phyloP scores from a whole-genome alignment of 2,888 invertebrate genomes.

The Stenoptilia bipunctidactyla region DNA sequence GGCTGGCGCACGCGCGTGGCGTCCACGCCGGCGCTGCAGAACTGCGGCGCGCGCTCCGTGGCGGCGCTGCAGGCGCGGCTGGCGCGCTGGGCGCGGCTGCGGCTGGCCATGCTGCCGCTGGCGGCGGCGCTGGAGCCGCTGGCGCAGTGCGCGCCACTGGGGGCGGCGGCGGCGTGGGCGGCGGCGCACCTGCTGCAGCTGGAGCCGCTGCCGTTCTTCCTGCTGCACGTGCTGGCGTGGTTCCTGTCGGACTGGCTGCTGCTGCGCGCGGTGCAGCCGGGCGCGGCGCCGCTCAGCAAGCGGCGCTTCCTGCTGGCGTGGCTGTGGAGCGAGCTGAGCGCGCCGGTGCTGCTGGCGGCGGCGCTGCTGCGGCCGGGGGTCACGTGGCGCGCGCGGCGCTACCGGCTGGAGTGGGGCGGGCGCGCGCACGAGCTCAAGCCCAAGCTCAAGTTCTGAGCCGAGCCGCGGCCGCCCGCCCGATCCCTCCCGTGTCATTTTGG shows the following conservation, averaged over 20 bases:
- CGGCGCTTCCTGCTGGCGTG: constrained; percentile 95
- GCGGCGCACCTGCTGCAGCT: constrained; percentile 85
- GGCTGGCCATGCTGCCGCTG: constrained; percentile 95
- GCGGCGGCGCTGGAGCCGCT: constrained; percentile 94
- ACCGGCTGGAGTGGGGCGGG: constrained; percentile 95
- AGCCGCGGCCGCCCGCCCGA: too few species aligned
- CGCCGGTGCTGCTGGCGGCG: constrained; percentile 88
- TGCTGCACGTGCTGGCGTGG: constrained; percentile 94
- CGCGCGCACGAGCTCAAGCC: constrained; percentile 89
- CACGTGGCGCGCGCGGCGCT: constrained; percentile 93
- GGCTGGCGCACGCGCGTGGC: constrained; percentile 94
- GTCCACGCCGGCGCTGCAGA: constrained; percentile 96
- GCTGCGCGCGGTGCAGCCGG: constrained; percentile 90
- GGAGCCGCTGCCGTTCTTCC: constrained; percentile 91
- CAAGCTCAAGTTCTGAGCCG: constrained; percentile 74
- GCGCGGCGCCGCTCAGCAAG: constrained; percentile 93
- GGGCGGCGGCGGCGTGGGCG: constrained; percentile 93
- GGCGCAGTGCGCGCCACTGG: constrained; percentile 94
- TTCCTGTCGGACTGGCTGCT: constrained; percentile 96
- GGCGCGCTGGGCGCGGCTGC: constrained; percentile 93
- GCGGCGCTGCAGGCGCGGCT: constrained; percentile 87
- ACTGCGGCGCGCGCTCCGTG: constrained; percentile 90
- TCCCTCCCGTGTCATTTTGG: too few species aligned
- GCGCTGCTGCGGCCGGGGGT: constrained; percentile 91
- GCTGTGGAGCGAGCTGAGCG: constrained; percentile 92